A percentile compares a stretch with the other conserved stretches of the same genome.
phyloP scores from a whole-genome alignment of 2,113 vertebrate genomes.

The Bucco capensis region DNA sequence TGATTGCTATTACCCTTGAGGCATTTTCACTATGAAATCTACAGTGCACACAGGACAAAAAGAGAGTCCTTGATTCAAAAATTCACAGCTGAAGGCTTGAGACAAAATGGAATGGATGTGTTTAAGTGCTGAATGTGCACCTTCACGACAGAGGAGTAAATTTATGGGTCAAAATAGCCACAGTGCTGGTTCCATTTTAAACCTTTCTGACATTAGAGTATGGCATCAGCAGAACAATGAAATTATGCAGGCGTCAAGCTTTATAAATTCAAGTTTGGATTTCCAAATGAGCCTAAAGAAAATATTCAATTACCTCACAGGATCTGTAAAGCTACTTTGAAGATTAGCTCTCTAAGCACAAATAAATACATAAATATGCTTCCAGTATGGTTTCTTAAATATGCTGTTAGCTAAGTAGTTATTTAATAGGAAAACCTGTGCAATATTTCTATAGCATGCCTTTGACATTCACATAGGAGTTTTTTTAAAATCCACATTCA shows the following conservation, averaged over 20 bases:
- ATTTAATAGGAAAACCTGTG: constrained; percentile 20
- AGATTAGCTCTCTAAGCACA: constrained; percentile 13
- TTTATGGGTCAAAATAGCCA: neutral
- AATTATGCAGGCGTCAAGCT: neutral
- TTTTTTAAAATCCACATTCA: neutral
- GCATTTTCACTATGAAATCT: neutral
- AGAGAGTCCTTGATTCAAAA: neutral
- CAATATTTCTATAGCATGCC: neutral
- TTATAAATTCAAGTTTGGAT: constrained; percentile 36
- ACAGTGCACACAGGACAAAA: neutral
- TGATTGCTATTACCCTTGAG: neutral
- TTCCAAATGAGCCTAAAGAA: constrained; percentile 38
- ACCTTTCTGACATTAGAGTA: neutral
- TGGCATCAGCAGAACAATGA: neutral
- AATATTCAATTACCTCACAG: constrained; percentile 1
- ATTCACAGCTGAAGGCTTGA: neutral
- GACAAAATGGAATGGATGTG: neutral
- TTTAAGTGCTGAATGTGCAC: neutral
- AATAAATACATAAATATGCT: constrained; percentile 21
- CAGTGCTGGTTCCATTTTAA: neutral
- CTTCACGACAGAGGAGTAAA: neutral
- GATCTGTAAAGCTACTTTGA: constrained; percentile 5
- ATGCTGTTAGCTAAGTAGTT: neutral
- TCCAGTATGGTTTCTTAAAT: neutral
- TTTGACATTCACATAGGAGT: neutral